Percentiles rank a stretch among this genome's conserved stretches.
Conservation (phyloP, 92 coral and sea anemone species). For the Scolanthus callimorphus region DNA sequence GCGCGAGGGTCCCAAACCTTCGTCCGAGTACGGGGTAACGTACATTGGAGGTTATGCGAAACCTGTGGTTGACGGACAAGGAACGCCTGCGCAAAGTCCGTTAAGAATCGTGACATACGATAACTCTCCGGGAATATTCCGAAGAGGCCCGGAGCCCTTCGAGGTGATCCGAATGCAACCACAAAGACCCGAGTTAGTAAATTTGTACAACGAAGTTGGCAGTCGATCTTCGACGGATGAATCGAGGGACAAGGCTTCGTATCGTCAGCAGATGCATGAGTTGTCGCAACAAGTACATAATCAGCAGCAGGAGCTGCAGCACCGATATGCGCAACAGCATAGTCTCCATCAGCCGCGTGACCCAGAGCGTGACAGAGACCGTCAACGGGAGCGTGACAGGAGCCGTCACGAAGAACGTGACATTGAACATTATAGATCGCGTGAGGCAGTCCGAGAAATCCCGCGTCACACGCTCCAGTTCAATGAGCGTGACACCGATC, state of each 20-base stretch:
- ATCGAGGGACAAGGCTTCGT: slow-evolving; percentile 4
- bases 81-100: slow-evolving; percentile 9
- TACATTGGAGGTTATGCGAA: slow-evolving; percentile 82
- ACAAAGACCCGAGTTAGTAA: slow-evolving; percentile 3
- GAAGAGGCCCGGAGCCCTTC: slow-evolving; percentile 43
- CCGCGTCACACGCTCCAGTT: not conserved
- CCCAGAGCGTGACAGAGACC: not conserved
- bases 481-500: not conserved
- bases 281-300: slow-evolving; percentile 31
- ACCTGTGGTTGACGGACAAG: not conserved
- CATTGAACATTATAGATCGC: slow-evolving; percentile 27
- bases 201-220: slow-evolving; percentile 2
- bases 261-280: slow-evolving; percentile 25
- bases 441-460: slow-evolving; percentile 8
- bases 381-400: no score
- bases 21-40: slow-evolving; percentile 61
- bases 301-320: slow-evolving; percentile 18
- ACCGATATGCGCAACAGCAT: slow-evolving; percentile 1
- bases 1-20: slow-evolving; percentile 8
- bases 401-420: no score
- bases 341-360: not conserved
- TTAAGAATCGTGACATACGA: slow-evolving; percentile 38
- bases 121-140: slow-evolving; percentile 51
- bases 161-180: slow-evolving; percentile 31
- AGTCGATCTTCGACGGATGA: not conserved